Conservation (phyloP, 2,797 vertebrate species). For the Phrynocephalus guinanensis region DNA sequence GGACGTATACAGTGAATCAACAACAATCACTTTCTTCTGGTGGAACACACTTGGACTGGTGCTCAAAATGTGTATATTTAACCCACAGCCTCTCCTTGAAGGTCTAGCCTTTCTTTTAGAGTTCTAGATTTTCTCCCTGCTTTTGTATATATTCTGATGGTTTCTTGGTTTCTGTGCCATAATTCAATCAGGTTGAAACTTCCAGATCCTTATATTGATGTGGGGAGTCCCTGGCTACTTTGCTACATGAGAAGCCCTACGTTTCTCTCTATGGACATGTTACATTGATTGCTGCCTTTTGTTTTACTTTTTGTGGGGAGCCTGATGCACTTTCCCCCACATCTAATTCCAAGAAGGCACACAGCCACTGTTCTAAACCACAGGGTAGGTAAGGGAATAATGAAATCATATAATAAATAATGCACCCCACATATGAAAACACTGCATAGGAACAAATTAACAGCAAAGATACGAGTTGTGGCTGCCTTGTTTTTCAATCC, state of each 20-base stretch:
- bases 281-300: background rate
- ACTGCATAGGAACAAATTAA: background rate
- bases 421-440: background rate
- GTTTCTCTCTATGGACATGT: background rate
- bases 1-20: background rate
- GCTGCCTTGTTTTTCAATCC: constrained; percentile 29
- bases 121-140: background rate
- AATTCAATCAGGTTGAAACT: background rate
- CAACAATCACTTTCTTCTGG: background rate
- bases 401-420: background rate
- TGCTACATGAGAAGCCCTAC: background rate
- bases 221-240: background rate
- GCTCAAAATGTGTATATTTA: too few relatives aligned
- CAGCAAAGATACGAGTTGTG: background rate
- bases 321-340: background rate
- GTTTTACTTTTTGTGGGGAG: background rate
- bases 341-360: background rate
- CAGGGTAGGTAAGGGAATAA: background rate
- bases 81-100: too few relatives aligned
- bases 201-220: background rate
- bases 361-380: background rate
- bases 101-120: too few relatives aligned
- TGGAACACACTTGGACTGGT: background rate
- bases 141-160: background rate
- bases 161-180: background rate